These are phyloP conservation scores for Phymanthus crucifer DNA, from an alignment of 92 coral and sea anemone species.

Conservation along the genomic window DNA sequence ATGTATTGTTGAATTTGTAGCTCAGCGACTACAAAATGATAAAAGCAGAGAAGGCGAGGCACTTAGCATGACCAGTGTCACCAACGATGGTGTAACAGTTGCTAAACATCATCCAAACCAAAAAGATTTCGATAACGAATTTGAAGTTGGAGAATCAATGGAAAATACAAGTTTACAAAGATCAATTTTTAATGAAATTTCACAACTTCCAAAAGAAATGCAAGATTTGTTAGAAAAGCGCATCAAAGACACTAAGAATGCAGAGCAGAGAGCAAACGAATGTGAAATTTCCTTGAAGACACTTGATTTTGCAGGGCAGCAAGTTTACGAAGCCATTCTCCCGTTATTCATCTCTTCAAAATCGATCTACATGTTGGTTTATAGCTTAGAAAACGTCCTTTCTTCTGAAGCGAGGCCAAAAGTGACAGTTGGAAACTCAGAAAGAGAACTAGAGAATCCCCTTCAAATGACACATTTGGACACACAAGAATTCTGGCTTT, in stretches of 20 bases:
- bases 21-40: no score
- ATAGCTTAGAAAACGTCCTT: constrained; percentile 46
- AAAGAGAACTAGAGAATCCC: constrained; percentile 23
- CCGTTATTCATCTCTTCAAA: constrained; percentile 58
- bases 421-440: constrained; percentile 42
- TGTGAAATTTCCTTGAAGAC: constrained; percentile 8
- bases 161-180: no score
- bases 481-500: constrained; percentile 59
- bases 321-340: constrained; percentile 63
- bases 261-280: neutral
- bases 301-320: constrained; percentile 77
- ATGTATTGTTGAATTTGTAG: no score
- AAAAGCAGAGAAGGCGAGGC: no score
- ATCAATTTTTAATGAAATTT: neutral
- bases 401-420: constrained; percentile 39
- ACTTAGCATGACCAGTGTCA: no score
- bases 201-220: no score
- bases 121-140: no score
- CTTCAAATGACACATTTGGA: constrained; percentile 47
- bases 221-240: neutral
- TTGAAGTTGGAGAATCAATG: no score
- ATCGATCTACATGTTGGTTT: constrained; percentile 55
- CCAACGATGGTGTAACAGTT: no score
- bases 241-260: neutral
- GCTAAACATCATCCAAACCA: no score